Base-by-base conservation (phyloP, 2,888 invertebrate species). In the Linnaemya tessellans region DNA sequence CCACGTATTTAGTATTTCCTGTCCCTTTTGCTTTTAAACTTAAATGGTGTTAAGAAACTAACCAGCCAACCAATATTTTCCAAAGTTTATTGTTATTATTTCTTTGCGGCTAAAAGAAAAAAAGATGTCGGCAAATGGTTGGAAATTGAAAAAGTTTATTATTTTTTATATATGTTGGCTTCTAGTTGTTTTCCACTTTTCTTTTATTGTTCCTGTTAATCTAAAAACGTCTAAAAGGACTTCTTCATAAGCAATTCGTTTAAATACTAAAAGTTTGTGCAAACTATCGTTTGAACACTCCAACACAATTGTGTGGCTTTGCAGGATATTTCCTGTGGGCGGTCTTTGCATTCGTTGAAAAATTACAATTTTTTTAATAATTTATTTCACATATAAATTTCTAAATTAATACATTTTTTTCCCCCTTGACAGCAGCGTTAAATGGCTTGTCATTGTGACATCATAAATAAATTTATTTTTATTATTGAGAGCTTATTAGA, bases 121-220 rank as follows among this genome's bases (percentile, higher is more conserved):
- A n/a, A n/a, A 30, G 11, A 4, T 15, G 54, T 41, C 38, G 38
- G 20, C 56, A 70, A 71, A 58, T 56, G 25, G 25, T 71, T 43
- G 30, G 15, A 38, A 77, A 56, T 67, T 67, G 56, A 67, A 77
- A 56, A 77, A 56, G 15, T 75, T 49, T 75, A n/a, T n/a, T n/a
- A n/a, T n/a, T 15, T 46, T 46, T 4, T 46, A 13, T 10, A 51
- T 51, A 4, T 62, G 13, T 46, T 18, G 74, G 22, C n/a, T 64
- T 25, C 7, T 41, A n/a, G 8, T 25, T 25, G n/a, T 64, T 74
- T 51, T 49, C 30, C 18, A 10, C 10, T 13, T 71, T 70, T 46
- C 10, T 38, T 65, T 30, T 30, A 13, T 38, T 9, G 22, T 7
- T 22, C n/a, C 49, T 35, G 35, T 3, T 18, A 30, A 3, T 30